phyloP scores from a whole-genome alignment of 2,888 invertebrate species.

The Lagria hirta region DNA sequence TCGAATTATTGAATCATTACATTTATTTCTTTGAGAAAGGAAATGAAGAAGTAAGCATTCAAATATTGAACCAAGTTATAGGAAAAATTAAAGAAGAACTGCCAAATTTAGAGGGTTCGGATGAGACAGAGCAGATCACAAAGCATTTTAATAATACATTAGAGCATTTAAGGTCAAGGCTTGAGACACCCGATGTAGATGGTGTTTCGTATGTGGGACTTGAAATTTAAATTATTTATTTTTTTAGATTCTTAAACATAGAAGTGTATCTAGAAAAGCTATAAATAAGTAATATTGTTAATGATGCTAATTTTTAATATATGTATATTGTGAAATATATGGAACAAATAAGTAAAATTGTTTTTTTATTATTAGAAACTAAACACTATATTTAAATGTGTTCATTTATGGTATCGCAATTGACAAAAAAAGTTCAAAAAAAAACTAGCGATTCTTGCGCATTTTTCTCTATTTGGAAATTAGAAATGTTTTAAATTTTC shows the following conservation, averaged over 20 bases:
- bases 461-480: too few species aligned
- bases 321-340: constrained; percentile 21
- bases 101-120: constrained; percentile 89
- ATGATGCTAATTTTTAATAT: constrained; percentile 19
- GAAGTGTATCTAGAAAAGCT: constrained; percentile 15
- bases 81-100: constrained; percentile 91
- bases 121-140: constrained; percentile 95
- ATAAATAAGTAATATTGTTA: constrained; percentile 11
- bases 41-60: constrained; percentile 52
- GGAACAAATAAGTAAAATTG: not conserved
- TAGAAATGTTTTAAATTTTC: too few species aligned
- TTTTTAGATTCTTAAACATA: constrained; percentile 1
- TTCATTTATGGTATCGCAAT: too few species aligned
- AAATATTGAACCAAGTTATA: constrained; percentile 70
- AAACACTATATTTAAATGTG: too few species aligned
- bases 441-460: too few species aligned
- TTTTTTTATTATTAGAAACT: too few species aligned
- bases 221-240: constrained; percentile 52
- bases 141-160: constrained; percentile 92
- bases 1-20: constrained; percentile 92
- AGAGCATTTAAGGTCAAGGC: constrained; percentile 73
- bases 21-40: constrained; percentile 91
- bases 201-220: constrained; percentile 67
- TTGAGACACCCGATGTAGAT: constrained; percentile 65
- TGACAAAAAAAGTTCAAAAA: too few species aligned